Percentiles rank a stretch among this genome's conserved stretches.
Evolutionary conservation across 2,113 vertebrate species (phyloP).

Genomic region (Heliornis fulica): DNA sequence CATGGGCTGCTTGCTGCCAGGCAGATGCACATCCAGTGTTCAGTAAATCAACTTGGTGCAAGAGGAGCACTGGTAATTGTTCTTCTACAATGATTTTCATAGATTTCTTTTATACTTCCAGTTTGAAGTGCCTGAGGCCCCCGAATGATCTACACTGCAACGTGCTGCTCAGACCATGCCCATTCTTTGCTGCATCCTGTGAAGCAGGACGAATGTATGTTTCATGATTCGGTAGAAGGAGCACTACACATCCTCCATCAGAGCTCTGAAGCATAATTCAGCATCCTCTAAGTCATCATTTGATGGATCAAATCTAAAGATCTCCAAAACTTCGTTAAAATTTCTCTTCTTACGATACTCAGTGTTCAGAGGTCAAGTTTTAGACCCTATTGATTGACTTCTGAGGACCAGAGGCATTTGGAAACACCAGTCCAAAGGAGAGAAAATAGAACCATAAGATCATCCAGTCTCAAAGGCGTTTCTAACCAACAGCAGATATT

Average conservation of each 20-base stretch:
- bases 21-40: background rate
- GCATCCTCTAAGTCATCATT: background rate
- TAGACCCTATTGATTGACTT: background rate
- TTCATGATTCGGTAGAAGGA: background rate
- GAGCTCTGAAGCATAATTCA: background rate
- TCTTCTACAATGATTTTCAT: background rate
- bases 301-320: background rate
- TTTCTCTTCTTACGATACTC: background rate
- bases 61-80: background rate
- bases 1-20: background rate
- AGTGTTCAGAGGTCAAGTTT: background rate
- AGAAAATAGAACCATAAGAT: background rate
- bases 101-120: background rate
- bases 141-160: background rate
- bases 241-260: background rate
- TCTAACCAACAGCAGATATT: background rate
- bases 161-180: background rate
- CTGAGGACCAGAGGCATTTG: background rate
- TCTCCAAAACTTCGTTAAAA: background rate
- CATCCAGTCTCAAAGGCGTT: background rate
- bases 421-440: background rate
- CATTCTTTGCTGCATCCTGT: background rate
- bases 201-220: background rate
- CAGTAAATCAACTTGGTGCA: background rate
- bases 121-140: background rate